Conservation (phyloP, 2,113 vertebrate genomes). For the Oryzias melastigma region DNA sequence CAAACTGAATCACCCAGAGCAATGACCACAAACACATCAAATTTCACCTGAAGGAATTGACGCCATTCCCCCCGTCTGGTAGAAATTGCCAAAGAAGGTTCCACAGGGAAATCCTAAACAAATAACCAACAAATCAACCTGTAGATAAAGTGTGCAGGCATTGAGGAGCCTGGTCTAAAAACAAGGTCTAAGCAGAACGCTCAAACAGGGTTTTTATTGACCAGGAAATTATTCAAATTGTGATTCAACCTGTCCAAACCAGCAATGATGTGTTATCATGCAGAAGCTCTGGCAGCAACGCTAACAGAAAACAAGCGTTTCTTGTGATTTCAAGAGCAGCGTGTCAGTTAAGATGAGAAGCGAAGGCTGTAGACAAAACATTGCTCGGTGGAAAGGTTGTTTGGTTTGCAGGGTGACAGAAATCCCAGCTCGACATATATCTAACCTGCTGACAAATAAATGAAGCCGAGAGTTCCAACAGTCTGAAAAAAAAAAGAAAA, state of each 20-base stretch:
- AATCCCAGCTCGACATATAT: constrained; percentile 27
- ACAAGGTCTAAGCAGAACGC: not conserved
- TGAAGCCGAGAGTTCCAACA: constrained; percentile 42
- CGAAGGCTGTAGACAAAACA: constrained; percentile 13
- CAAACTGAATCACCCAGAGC: constrained; percentile 19
- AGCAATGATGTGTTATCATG: not conserved
- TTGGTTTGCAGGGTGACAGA: constrained; percentile 23
- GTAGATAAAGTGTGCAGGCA: not conserved
- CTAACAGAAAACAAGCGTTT: too few relatives aligned
- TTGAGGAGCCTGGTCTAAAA: not conserved
- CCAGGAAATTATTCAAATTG: not conserved
- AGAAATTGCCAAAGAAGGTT: constrained; percentile 17
- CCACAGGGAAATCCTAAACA: not conserved
- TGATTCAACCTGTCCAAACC: not conserved
- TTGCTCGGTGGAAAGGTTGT: not conserved
- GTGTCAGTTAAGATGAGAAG: constrained; percentile 10
- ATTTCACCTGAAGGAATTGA: constrained; percentile 20
- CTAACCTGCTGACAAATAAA: constrained; percentile 52
- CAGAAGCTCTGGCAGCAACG: too few relatives aligned
- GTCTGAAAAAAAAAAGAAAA: constrained; percentile 41
- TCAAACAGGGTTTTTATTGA: not conserved
- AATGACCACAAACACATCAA: constrained; percentile 19
- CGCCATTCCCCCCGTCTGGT: constrained; percentile 8
- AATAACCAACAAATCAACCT: constrained; percentile 4
- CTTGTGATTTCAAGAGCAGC: not conserved